phyloP scores from a whole-genome alignment of 2,113 vertebrate species.

The Excalfactoria chinensis region DNA sequence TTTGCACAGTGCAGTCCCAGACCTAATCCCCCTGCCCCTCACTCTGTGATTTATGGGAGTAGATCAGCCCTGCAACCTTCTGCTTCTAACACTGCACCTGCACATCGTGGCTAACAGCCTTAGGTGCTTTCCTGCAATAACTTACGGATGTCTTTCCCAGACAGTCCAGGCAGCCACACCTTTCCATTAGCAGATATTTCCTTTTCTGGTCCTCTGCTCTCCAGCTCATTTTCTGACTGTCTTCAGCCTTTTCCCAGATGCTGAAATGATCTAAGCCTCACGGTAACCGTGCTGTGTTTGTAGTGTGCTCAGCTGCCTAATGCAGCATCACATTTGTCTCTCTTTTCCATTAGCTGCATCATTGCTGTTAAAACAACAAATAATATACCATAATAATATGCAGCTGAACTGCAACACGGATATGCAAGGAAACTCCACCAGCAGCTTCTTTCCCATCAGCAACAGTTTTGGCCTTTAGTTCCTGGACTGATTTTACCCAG shows the following conservation, averaged over 20 bases:
- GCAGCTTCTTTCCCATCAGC: background rate
- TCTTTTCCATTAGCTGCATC: background rate
- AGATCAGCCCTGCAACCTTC: background rate
- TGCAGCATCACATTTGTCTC: background rate
- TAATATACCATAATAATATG: no score
- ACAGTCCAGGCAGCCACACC: background rate
- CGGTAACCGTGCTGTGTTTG: background rate
- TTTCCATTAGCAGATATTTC: constrained; percentile 18
- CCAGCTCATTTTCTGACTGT: background rate
- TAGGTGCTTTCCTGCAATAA: constrained; percentile 40
- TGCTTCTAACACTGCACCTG: constrained; percentile 19
- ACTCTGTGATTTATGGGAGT: constrained; percentile 11
- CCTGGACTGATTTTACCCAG: background rate
- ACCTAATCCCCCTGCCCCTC: background rate
- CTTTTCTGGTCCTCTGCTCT: constrained; percentile 21
- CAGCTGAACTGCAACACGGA: background rate
- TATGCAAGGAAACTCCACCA: background rate
- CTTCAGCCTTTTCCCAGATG: constrained; percentile 13
- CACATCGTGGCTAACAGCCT: background rate
- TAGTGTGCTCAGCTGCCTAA: background rate
- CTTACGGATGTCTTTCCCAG: constrained; percentile 27
- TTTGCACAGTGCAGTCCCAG: background rate
- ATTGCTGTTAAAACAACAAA: background rate
- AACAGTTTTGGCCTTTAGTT: background rate
- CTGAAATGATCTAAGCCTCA: background rate